A percentile compares a stretch with the other conserved stretches of the same genome.
phyloP scores from a whole-genome alignment of 1,140 invertebrate genomes.

The Protaetia brevitarsis region DNA sequence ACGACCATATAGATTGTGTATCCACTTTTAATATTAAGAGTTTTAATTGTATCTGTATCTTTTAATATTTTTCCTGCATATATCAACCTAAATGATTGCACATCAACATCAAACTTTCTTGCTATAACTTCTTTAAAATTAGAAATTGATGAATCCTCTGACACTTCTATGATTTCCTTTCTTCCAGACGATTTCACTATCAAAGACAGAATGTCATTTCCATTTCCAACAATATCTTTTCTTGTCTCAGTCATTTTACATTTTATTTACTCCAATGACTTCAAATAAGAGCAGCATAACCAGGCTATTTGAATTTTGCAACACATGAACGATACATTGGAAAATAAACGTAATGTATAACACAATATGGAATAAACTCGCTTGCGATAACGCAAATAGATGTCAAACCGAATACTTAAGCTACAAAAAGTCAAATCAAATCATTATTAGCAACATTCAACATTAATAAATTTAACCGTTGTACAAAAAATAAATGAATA shows the following conservation, averaged over 20 bases:
- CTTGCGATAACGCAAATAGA: neutral
- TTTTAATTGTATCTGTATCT: conserved; percentile 82
- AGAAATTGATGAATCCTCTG: conserved; percentile 80
- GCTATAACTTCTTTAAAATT: conserved; percentile 84
- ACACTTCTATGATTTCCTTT: conserved; percentile 81
- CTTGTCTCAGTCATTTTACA: neutral
- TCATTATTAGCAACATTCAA: too few relatives aligned
- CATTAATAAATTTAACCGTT: too few relatives aligned
- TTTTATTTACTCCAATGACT: neutral
- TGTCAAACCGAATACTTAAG: too few relatives aligned
- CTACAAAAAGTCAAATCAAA: too few relatives aligned
- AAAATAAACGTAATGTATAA: neutral
- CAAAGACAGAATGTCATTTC: conserved; percentile 49
- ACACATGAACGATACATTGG: neutral
- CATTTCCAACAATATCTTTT: neutral
- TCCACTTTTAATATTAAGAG: conserved; percentile 92
- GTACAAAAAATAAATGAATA: too few relatives aligned
- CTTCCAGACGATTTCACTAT: conserved; percentile 94
- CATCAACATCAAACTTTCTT: conserved; percentile 80
- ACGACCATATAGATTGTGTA: conserved; percentile 95
- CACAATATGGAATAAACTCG: neutral
- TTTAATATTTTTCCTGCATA: conserved; percentile 99
- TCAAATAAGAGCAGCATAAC: too few relatives aligned
- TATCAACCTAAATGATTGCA: conserved; percentile 90
- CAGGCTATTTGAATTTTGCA: neutral